Percentiles rank a stretch among this genome's conserved stretches.
These are phyloP conservation scores for Etheostoma cragini DNA, from an alignment of 2,113 vertebrate genomes.

Conservation along the genomic window DNA sequence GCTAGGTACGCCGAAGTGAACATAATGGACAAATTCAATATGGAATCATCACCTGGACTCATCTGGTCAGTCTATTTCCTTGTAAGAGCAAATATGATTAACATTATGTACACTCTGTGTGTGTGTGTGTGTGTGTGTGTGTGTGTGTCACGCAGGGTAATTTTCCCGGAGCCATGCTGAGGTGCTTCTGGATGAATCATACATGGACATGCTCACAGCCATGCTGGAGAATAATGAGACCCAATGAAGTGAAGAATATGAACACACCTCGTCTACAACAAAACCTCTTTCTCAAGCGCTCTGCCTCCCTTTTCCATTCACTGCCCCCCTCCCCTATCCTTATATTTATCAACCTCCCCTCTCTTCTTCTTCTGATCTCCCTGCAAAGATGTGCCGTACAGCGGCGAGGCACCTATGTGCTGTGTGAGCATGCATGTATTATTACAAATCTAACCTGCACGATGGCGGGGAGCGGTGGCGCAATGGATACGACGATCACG, in stretches of 20 bases:
- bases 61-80: slow-evolving; percentile 47
- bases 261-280: slow-evolving; percentile 57
- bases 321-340: slow-evolving; percentile 6
- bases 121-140: slow-evolving; percentile 23
- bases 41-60: slow-evolving; percentile 41
- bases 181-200: slow-evolving; percentile 64
- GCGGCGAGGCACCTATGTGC: slow-evolving; percentile 33
- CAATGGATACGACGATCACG: slow-evolving; percentile 29
- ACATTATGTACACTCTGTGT: background rate
- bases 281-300: slow-evolving; percentile 45
- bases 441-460: slow-evolving; percentile 27
- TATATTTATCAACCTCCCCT: slow-evolving; percentile 35
- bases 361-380: slow-evolving; percentile 50
- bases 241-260: slow-evolving; percentile 72
- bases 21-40: slow-evolving; percentile 21
- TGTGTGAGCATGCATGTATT: slow-evolving; percentile 71
- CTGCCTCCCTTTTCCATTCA: slow-evolving; percentile 27
- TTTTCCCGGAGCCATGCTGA: slow-evolving; percentile 76
- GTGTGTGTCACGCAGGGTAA: slow-evolving; percentile 78
- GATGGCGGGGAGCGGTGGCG: slow-evolving; percentile 22
- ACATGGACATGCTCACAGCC: slow-evolving; percentile 81
- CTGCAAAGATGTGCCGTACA: slow-evolving; percentile 32
- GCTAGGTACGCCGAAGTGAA: background rate
- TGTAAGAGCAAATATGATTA: slow-evolving; percentile 39
- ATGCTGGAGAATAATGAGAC: slow-evolving; percentile 66